Percentiles rank a stretch among this genome's conserved stretches.
These are phyloP conservation scores for Polypterus bichir DNA, from an alignment of 2,113 vertebrate species.

Conservation along the genomic window DNA sequence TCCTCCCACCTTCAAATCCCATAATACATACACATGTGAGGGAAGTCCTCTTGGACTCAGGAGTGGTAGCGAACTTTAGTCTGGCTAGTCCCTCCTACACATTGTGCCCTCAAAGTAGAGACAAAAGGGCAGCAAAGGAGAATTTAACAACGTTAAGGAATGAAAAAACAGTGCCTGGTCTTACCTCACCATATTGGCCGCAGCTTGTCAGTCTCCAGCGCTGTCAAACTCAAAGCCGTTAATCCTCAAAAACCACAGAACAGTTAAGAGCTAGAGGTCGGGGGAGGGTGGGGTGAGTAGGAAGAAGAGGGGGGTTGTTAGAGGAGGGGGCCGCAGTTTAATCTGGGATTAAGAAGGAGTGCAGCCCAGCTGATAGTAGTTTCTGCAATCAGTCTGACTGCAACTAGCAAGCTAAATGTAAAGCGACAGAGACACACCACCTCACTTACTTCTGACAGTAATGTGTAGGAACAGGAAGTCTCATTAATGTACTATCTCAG, in stretches of 20 bases:
- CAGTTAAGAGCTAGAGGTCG: slow-evolving; percentile 35
- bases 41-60: no score
- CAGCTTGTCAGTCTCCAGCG: slow-evolving; percentile 35
- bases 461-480: slow-evolving; percentile 33
- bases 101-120: no score
- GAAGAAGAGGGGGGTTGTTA: slow-evolving; percentile 23
- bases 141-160: no score
- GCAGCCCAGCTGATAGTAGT: slow-evolving; percentile 36
- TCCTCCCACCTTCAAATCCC: no score
- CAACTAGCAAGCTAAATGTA: slow-evolving; percentile 25
- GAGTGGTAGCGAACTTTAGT: no score
- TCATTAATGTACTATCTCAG: slow-evolving; percentile 24
- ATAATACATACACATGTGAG: no score
- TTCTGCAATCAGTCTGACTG: slow-evolving; percentile 36
- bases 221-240: slow-evolving; percentile 28
- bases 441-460: neutral
- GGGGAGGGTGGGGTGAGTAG: slow-evolving; percentile 18
- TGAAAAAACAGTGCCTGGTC: slow-evolving; percentile 7
- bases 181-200: slow-evolving; percentile 67
- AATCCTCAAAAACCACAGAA: slow-evolving; percentile 42
- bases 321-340: slow-evolving; percentile 36
- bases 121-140: no score
- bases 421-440: neutral
- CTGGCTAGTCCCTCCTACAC: no score
- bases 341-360: slow-evolving; percentile 58